Base-by-base conservation (phyloP, 2,888 invertebrate genomes). In the Oasisia sp. region DNA sequence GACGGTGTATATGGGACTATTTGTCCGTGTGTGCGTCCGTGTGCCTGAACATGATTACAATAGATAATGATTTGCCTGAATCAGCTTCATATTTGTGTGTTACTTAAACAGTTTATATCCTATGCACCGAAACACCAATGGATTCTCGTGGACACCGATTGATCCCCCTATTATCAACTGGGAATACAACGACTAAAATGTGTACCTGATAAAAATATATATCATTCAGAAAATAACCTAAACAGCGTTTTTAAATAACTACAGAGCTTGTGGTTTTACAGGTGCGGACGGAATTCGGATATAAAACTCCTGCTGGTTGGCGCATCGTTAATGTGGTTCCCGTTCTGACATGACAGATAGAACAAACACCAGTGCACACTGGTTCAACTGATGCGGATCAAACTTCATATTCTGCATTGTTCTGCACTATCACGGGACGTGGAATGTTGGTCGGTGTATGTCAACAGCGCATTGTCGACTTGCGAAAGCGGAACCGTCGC, bases 371-470 rank as follows among this genome's bases (percentile, higher is more conserved):
- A 74, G 74, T 74, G 27, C 74, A 74, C 74, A 5, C 74, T 7
- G 74, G 74, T 74, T 74, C 74, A 74, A 19, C 74, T 74, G 74
- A 74, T 74, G 74, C 74, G 19, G 74, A 74, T 74, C 74, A 74
- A 74, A 74, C 74, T 74, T 74, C 74, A 74, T 74, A 74, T 74
- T 74, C 74, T 19, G 74, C 74, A 74, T 74, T 74, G 74, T 74
- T 74, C 74, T 74, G 74, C 74, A 74, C 27, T 74, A 74, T 74
- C 74, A 74, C 8, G 4, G n/a, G 50, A 27, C 74, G 74, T 27
- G 74, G 74, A 74, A 74, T 74, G 74, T 74, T 27, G n/a, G 19
- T 74, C 27, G 74, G 74, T 74, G 74, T 74, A 74, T 74, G 74
- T 74, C 74, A 74, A 74, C 74, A 74, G 27, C 7, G 74, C 74